A percentile compares a stretch with the other conserved stretches of the same genome.
phyloP scores from a whole-genome alignment of 2,113 vertebrate species.

The Nerophis ophidion region DNA sequence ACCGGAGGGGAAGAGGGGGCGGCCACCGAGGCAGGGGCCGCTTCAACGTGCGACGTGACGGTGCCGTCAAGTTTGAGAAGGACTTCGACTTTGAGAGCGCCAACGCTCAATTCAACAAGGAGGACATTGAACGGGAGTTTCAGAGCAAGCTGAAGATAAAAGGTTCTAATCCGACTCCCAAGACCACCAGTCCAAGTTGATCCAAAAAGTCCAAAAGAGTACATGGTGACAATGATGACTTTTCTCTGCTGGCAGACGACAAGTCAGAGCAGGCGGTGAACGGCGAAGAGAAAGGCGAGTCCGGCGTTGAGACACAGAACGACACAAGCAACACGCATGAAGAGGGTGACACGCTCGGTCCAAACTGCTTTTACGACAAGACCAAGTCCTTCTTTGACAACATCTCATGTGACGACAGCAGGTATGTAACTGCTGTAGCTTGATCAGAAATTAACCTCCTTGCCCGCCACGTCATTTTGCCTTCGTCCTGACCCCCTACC shows the following conservation, averaged over 20 bases:
- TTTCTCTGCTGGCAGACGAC: slow-evolving; percentile 73
- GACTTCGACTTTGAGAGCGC: slow-evolving; percentile 98
- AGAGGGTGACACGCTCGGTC: slow-evolving; percentile 78
- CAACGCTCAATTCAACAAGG: slow-evolving; percentile 97
- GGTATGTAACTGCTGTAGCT: slow-evolving; percentile 61
- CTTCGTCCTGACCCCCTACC: background rate
- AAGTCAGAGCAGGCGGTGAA: slow-evolving; percentile 85
- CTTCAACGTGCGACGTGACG: slow-evolving; percentile 85
- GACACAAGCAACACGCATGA: slow-evolving; percentile 82
- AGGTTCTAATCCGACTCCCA: slow-evolving; percentile 63
- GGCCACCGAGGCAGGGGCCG: slow-evolving; percentile 86
- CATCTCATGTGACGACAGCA: slow-evolving; percentile 95
- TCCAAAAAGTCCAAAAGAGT: too few relatives aligned
- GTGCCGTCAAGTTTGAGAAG: slow-evolving; percentile 96
- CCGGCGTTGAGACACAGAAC: slow-evolving; percentile 85
- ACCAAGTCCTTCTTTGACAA: slow-evolving; percentile 99
- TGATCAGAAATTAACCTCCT: background rate
- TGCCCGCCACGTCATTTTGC: background rate
- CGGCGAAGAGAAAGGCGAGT: slow-evolving; percentile 89
- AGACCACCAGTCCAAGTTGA: too few relatives aligned
- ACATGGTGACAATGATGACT: too few relatives aligned
- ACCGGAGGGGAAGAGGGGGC: slow-evolving; percentile 79
- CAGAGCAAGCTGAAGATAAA: slow-evolving; percentile 96
- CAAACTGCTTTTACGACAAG: slow-evolving; percentile 95
- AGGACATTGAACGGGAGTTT: slow-evolving; percentile 93